These are phyloP conservation scores for Sakesphorus luctuosus DNA, from an alignment of 2,113 vertebrate species.

Conservation along the genomic window DNA sequence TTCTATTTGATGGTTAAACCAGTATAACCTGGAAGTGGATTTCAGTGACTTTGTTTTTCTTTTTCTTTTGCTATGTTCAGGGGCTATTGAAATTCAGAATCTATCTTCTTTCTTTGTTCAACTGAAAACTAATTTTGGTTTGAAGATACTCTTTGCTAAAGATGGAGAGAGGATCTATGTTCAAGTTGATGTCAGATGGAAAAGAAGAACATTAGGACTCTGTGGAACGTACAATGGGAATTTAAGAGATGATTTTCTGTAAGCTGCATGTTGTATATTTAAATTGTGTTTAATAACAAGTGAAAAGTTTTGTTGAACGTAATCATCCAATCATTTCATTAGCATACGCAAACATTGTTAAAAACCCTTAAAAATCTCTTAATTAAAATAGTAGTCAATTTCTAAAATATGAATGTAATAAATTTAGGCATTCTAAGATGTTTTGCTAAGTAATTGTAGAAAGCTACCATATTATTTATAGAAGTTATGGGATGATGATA, in stretches of 20 bases:
- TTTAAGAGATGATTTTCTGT: conserved; percentile 98
- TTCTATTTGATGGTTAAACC: neutral
- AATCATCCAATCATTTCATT: neutral
- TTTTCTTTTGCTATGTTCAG: conserved; percentile 70
- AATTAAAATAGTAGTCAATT: neutral
- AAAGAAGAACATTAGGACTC: conserved; percentile 87
- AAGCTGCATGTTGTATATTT: conserved; percentile 59
- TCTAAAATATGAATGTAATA: neutral
- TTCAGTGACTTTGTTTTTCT: neutral
- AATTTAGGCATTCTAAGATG: neutral
- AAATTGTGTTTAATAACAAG: neutral
- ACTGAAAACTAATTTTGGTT: conserved; percentile 88
- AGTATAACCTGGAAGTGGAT: neutral
- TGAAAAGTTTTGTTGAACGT: neutral
- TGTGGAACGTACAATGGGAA: conserved; percentile 98
- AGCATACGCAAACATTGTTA: neutral
- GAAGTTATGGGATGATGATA: neutral
- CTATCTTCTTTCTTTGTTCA: conserved; percentile 91
- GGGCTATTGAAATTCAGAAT: conserved; percentile 84
- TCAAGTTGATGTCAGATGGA: conserved; percentile 88
- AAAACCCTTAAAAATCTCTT: neutral
- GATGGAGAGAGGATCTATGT: conserved; percentile 90
- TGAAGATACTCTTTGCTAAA: conserved; percentile 89
- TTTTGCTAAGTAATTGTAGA: neutral
- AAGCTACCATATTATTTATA: neutral